phyloP scores from a whole-genome alignment of 2,888 invertebrate genomes.

The Standfussiana lucernea region DNA sequence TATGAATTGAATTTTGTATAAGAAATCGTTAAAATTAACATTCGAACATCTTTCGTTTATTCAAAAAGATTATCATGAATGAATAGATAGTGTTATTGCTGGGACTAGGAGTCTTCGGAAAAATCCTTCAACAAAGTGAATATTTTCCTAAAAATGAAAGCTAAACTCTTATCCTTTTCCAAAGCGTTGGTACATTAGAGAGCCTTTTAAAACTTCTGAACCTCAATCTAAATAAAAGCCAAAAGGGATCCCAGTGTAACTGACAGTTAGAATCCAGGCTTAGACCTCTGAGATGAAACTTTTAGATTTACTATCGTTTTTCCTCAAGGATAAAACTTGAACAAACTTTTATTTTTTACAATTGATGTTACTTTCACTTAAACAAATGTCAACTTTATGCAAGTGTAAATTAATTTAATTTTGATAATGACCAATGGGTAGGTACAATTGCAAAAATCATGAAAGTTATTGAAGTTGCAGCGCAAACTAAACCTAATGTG shows the following conservation, averaged over 20 bases:
- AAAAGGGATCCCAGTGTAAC: slow-evolving; percentile 20
- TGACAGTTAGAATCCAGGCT: slow-evolving; percentile 37
- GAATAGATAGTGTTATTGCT: slow-evolving; percentile 6
- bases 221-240: slow-evolving; percentile 31
- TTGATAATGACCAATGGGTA: neutral
- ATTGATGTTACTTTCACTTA: neutral
- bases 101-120: neutral
- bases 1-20: neutral
- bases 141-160: slow-evolving; percentile 21
- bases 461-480: neutral
- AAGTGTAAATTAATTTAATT: neutral
- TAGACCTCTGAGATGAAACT: slow-evolving; percentile 36
- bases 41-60: neutral
- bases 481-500: neutral
- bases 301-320: slow-evolving; percentile 33
- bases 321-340: slow-evolving; percentile 35
- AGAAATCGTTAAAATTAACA: neutral
- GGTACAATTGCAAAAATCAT: neutral
- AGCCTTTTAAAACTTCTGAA: slow-evolving; percentile 28
- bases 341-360: slow-evolving; percentile 5
- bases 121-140: slow-evolving; percentile 21
- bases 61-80: neutral
- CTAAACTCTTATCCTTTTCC: slow-evolving; percentile 20
- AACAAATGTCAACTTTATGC: neutral
- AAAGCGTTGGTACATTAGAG: slow-evolving; percentile 32